phyloP scores from a whole-genome alignment of 2,888 invertebrate genomes.

The Myopa tessellatipennis region DNA sequence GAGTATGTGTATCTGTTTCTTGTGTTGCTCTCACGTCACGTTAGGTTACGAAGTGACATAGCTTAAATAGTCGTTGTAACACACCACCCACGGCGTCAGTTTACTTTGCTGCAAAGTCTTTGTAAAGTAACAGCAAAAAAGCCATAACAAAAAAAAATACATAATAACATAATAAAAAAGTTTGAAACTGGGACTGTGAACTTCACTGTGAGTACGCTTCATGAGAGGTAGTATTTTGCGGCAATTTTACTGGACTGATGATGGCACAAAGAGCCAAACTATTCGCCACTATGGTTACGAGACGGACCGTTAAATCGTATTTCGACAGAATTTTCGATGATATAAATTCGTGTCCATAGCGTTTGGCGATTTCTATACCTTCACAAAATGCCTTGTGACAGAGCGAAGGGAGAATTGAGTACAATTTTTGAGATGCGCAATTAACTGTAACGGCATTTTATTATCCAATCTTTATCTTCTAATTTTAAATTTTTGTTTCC shows the following conservation, averaged over 20 bases:
- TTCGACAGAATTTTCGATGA: constrained; percentile 50
- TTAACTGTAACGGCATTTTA: too few relatives aligned
- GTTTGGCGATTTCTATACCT: constrained; percentile 51
- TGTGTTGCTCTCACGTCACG: too few relatives aligned
- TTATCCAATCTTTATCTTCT: too few relatives aligned
- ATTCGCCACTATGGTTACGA: constrained; percentile 50
- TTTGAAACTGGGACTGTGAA: too few relatives aligned
- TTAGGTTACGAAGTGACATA: constrained; percentile 23
- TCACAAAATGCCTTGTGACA: background rate
- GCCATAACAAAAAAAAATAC: constrained; percentile 45
- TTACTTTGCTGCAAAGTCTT: constrained; percentile 53
- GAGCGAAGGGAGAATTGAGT: background rate
- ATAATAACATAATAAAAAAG: too few relatives aligned
- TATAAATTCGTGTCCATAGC: constrained; percentile 51
- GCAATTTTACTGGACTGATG: constrained; percentile 47
- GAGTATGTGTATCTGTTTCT: constrained; percentile 50
- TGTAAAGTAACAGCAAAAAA: constrained; percentile 52
- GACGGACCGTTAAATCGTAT: constrained; percentile 52
- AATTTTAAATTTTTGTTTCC: too few relatives aligned
- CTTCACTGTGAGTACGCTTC: too few relatives aligned
- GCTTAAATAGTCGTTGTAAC: constrained; percentile 54
- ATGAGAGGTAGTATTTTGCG: too few relatives aligned
- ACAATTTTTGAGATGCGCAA: background rate
- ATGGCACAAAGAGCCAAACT: constrained; percentile 48
- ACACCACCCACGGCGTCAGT: constrained; percentile 53